Conservation (phyloP, 2,113 vertebrate genomes). For the Pachypanchax playfairii region DNA sequence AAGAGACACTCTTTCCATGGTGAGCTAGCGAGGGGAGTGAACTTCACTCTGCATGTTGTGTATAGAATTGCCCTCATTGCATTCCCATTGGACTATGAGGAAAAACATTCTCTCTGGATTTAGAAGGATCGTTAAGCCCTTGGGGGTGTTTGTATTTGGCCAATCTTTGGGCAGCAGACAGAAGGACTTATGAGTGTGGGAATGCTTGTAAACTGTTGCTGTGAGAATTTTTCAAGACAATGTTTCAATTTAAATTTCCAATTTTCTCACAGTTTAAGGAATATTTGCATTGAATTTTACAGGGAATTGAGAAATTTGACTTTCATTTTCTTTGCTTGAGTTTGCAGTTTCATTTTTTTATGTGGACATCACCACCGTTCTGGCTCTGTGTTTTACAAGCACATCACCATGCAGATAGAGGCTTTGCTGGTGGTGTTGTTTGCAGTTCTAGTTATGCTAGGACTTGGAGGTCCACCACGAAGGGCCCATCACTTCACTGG, state of each 20-base stretch:
- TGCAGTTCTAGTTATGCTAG: constrained; percentile 60
- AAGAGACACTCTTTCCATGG: constrained; percentile 49
- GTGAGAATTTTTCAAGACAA: constrained; percentile 11
- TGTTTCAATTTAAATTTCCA: constrained; percentile 28
- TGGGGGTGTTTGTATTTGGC: constrained; percentile 57
- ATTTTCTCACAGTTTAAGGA: constrained; percentile 24
- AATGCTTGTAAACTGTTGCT: constrained; percentile 26
- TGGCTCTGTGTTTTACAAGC: background rate
- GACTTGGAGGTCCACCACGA: constrained; percentile 48
- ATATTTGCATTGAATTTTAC: background rate
- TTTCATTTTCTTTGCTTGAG: constrained; percentile 1
- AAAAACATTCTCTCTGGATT: constrained; percentile 55
- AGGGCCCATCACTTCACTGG: constrained; percentile 23
- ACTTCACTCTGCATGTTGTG: constrained; percentile 51
- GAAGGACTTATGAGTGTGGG: constrained; percentile 37
- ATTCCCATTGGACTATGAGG: constrained; percentile 55
- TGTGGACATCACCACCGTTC: background rate
- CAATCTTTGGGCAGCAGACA: constrained; percentile 34
- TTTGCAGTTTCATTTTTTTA: constrained; percentile 3
- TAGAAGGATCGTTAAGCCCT: constrained; percentile 49
- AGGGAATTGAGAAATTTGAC: constrained; percentile 5
- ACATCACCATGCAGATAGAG: constrained; percentile 51
- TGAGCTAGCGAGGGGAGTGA: constrained; percentile 50
- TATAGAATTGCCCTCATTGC: constrained; percentile 66
- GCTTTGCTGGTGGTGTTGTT: constrained; percentile 60